A percentile compares a stretch with the other conserved stretches of the same genome.
phyloP scores from a whole-genome alignment of 2,888 invertebrate genomes.

The Acronicta psi region DNA sequence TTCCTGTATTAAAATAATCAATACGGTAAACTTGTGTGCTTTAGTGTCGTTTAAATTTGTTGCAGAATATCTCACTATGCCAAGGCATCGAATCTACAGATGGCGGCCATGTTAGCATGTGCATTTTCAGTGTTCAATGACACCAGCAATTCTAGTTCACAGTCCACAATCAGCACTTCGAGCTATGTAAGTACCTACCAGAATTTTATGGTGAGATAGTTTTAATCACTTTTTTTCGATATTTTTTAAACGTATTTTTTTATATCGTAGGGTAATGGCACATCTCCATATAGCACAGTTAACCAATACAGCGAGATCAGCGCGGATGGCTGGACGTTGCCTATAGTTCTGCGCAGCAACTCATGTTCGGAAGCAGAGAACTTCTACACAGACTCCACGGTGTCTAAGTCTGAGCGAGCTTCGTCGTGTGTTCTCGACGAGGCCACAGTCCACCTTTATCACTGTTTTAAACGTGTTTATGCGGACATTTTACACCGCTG shows the following conservation, averaged over 20 bases:
- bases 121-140: constrained; percentile 93
- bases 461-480: constrained; percentile 95
- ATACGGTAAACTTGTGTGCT: no score
- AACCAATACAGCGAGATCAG: constrained; percentile 92
- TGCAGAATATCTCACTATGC: constrained; percentile 94
- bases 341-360: constrained; percentile 93
- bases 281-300: constrained; percentile 97
- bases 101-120: constrained; percentile 97
- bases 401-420: constrained; percentile 75
- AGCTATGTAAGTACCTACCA: constrained; percentile 85
- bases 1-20: no score
- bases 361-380: constrained; percentile 96
- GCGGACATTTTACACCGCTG: constrained; percentile 96
- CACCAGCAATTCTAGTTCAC: constrained; percentile 85
- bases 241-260: constrained; percentile 14
- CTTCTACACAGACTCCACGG: constrained; percentile 82
- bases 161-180: constrained; percentile 87
- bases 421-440: constrained; percentile 82
- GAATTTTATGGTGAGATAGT: no score
- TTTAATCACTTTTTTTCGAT: no score
- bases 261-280: constrained; percentile 88
- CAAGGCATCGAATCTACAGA: constrained; percentile 95
- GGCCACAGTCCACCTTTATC: constrained; percentile 90
- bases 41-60: constrained; percentile 3
- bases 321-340: constrained; percentile 93